These are phyloP conservation scores for Nephrotoma guestfalica DNA, from an alignment of 2,888 invertebrate genomes.

Conservation along the genomic window DNA sequence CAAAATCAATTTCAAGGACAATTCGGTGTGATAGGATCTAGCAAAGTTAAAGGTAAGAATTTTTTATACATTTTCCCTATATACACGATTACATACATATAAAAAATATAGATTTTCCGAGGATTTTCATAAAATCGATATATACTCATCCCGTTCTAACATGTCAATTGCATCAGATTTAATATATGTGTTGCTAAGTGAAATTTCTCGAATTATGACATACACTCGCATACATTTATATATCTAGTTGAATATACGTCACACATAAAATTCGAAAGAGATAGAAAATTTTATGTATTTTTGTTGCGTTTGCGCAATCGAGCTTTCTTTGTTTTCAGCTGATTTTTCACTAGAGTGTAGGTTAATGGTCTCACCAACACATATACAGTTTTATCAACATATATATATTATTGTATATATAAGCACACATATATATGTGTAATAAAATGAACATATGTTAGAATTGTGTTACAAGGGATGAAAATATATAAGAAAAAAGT, in stretches of 20 bases:
- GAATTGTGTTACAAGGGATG: not conserved
- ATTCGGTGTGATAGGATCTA: slow-evolving; percentile 41
- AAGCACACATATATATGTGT: too few relatives aligned
- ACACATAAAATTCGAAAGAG: not conserved
- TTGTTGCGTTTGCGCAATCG: not conserved
- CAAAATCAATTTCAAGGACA: slow-evolving; percentile 60
- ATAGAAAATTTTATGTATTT: not conserved
- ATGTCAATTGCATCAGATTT: not conserved
- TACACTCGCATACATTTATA: not conserved
- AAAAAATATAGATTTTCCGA: not conserved
- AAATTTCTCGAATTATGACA: slow-evolving; percentile 11
- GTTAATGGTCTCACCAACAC: slow-evolving; percentile 1
- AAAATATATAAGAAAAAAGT: not conserved
- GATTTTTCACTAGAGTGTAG: not conserved
- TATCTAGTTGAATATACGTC: not conserved
- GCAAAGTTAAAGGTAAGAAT: slow-evolving; percentile 53
- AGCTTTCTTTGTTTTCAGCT: slow-evolving; percentile 7
- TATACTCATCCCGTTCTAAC: not conserved
- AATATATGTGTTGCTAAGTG: slow-evolving; percentile 12
- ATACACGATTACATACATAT: not conserved
- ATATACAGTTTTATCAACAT: too few relatives aligned
- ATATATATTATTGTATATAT: not conserved
- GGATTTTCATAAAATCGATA: not conserved
- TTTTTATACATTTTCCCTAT: not conserved
- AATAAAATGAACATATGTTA: not conserved